Evolutionary conservation across 2,113 vertebrate species (phyloP).

Genomic region (Phylloscopus trochilus): DNA sequence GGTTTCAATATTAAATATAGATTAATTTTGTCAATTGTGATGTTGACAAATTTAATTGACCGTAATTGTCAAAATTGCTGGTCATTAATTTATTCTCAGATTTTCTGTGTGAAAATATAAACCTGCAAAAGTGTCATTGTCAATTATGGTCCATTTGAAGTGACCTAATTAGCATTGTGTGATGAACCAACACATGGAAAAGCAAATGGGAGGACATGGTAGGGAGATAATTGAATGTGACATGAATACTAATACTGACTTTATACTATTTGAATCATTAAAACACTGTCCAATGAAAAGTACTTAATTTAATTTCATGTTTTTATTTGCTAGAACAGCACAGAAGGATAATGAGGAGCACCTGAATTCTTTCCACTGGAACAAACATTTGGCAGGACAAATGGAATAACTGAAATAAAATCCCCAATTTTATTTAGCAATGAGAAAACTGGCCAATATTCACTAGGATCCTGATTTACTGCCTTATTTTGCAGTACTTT

Average conservation of each 20-base stretch:
- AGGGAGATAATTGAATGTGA: slow-evolving; percentile 78
- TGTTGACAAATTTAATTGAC: slow-evolving; percentile 81
- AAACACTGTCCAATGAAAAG: slow-evolving; percentile 21
- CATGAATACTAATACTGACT: slow-evolving; percentile 78
- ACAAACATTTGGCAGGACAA: neutral
- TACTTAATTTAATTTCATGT: slow-evolving; percentile 1
- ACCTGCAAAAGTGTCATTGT: slow-evolving; percentile 79
- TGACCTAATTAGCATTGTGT: slow-evolving; percentile 86
- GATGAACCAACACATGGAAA: slow-evolving; percentile 75
- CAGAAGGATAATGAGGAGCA: neutral
- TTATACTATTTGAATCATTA: slow-evolving; percentile 64
- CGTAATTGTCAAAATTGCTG: slow-evolving; percentile 84
- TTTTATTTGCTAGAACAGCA: neutral
- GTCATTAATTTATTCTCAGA: slow-evolving; percentile 82
- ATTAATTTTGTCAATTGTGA: slow-evolving; percentile 64
- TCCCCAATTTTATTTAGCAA: neutral
- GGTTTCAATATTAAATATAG: slow-evolving; percentile 61
- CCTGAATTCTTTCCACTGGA: neutral
- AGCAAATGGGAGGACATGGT: slow-evolving; percentile 72
- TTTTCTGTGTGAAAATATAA: slow-evolving; percentile 77
- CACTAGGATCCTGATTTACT: neutral
- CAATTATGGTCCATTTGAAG: slow-evolving; percentile 77
- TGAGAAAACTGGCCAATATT: neutral
- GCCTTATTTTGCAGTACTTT: neutral
- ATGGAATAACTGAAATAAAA: neutral